Percentiles rank a stretch among this genome's conserved stretches.
These are phyloP conservation scores for Xiphorhynchus elegans DNA, from an alignment of 2,113 vertebrate genomes.

Conservation along the genomic window DNA sequence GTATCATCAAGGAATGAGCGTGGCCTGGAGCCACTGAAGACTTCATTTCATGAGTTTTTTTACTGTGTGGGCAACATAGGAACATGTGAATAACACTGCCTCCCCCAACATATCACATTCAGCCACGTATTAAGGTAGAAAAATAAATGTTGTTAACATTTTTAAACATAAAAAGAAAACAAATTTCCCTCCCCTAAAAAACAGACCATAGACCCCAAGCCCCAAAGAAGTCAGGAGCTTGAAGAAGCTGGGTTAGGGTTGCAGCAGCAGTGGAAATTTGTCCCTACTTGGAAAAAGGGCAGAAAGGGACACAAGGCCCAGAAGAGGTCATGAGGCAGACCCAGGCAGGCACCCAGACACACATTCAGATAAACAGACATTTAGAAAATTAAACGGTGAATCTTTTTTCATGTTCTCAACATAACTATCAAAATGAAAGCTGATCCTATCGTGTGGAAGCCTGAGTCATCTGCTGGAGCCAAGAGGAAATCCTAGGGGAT, in stretches of 20 bases:
- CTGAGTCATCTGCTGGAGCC: background rate
- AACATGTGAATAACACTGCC: fast-evolving
- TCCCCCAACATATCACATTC: fast-evolving
- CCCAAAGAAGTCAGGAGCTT: background rate
- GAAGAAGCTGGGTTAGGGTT: background rate
- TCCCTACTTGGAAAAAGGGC: background rate
- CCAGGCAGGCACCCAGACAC: background rate
- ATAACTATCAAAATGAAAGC: background rate
- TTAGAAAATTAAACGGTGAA: background rate
- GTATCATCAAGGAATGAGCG: background rate
- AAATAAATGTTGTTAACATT: background rate
- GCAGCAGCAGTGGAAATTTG: background rate
- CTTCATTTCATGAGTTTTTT: background rate
- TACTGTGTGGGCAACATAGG: fast-evolving
- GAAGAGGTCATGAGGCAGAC: background rate
- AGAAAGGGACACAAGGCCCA: fast-evolving
- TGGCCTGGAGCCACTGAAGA: background rate
- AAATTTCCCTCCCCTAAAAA: background rate
- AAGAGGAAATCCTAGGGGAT: background rate
- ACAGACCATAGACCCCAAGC: background rate
- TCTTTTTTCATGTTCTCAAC: background rate
- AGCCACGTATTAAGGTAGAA: background rate
- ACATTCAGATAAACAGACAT: background rate
- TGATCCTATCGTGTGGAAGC: background rate
- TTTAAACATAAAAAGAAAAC: background rate